phyloP scores from a whole-genome alignment of 2,113 vertebrate genomes.

The Poeciliopsis occidentalis region DNA sequence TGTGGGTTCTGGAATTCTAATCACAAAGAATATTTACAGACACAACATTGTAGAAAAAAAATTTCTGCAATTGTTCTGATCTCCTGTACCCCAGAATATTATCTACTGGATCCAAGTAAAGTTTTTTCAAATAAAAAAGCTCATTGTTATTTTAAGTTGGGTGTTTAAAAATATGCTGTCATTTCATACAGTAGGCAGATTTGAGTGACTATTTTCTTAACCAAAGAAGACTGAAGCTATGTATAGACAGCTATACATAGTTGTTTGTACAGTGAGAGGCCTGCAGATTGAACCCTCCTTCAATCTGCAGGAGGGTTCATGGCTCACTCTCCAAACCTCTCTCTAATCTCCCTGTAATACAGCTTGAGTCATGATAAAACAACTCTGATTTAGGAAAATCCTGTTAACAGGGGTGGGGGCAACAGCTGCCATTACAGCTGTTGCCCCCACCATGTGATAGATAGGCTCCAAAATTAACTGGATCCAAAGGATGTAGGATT shows the following conservation, averaged over 20 bases:
- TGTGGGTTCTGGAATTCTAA: not conserved
- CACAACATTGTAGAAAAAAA: not conserved
- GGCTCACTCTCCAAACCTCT: slow-evolving; percentile 46
- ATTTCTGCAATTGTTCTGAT: not conserved
- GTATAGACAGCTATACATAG: not conserved
- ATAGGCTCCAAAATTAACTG: slow-evolving; percentile 56
- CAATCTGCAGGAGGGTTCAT: slow-evolving; percentile 38
- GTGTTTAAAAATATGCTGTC: not conserved
- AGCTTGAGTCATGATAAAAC: slow-evolving; percentile 74
- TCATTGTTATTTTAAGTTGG: too few species aligned
- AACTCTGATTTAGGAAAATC: slow-evolving; percentile 70
- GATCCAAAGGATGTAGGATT: slow-evolving; percentile 50
- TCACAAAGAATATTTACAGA: not conserved
- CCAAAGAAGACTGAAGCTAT: not conserved
- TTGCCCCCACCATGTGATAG: slow-evolving; percentile 44
- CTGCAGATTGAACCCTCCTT: too few species aligned
- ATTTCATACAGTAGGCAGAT: not conserved
- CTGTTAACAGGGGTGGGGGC: slow-evolving; percentile 53
- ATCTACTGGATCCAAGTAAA: too few species aligned
- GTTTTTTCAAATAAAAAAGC: too few species aligned
- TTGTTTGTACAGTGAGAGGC: too few species aligned
- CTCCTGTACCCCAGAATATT: too few species aligned
- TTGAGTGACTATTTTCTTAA: not conserved
- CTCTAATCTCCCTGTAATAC: slow-evolving; percentile 73
- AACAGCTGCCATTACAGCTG: slow-evolving; percentile 42